Conservation (phyloP, 2,113 vertebrate species). For the cat (Felis catus) region DNA sequence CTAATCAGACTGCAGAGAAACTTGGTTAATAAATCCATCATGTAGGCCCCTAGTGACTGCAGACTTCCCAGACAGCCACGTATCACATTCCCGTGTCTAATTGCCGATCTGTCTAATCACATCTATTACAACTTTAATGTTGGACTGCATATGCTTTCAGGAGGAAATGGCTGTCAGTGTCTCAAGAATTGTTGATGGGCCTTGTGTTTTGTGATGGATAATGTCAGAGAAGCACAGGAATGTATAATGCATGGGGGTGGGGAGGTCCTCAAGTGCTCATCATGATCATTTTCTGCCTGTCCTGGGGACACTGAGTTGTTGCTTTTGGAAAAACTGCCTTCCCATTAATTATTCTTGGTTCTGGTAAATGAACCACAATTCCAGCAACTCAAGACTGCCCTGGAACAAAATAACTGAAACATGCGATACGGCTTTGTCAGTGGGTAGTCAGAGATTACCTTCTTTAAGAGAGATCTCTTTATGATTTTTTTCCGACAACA, state of each 20-base stretch:
- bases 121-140: neutral
- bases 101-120: neutral
- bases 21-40: neutral
- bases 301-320: neutral
- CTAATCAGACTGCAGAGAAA: neutral
- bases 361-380: neutral
- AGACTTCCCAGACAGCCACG: neutral
- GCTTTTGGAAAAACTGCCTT: neutral
- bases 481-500: neutral
- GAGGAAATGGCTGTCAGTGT: neutral
- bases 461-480: neutral
- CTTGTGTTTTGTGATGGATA: neutral
- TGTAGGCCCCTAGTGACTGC: neutral
- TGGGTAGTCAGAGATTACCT: neutral
- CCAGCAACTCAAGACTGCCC: neutral
- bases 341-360: neutral
- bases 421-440: neutral
- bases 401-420: neutral
- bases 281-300: neutral
- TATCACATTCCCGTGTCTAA: neutral
- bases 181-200: neutral
- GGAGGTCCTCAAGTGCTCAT: fast-evolving
- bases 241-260: fast-evolving
- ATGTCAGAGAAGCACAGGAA: neutral
- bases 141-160: neutral